phyloP scores from a whole-genome alignment of 2,888 invertebrate genomes.

The Carpatolechia fugitivella region DNA sequence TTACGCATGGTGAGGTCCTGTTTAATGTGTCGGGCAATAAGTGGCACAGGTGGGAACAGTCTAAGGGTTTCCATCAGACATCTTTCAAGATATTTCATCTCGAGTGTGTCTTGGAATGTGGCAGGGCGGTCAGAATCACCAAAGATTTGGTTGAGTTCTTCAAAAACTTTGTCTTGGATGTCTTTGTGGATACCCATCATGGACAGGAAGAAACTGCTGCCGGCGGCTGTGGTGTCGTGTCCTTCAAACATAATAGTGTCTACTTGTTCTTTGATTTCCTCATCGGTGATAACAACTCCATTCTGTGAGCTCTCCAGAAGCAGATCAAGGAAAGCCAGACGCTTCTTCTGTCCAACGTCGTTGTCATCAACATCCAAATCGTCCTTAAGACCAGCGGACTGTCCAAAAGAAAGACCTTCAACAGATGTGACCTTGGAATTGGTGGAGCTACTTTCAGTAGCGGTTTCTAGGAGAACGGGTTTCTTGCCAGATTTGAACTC shows the following conservation, averaged over 20 bases:
- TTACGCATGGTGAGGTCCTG: slow-evolving; percentile 85
- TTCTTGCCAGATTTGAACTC: slow-evolving; percentile 84
- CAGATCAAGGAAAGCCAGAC: slow-evolving; percentile 92
- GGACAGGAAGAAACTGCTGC: slow-evolving; percentile 89
- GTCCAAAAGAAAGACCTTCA: slow-evolving; percentile 85
- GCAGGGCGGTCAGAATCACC: slow-evolving; percentile 86
- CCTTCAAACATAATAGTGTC: slow-evolving; percentile 94
- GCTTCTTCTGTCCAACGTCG: slow-evolving; percentile 89
- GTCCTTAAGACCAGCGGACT: slow-evolving; percentile 86
- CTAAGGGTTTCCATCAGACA: slow-evolving; percentile 89
- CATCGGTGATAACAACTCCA: slow-evolving; percentile 84
- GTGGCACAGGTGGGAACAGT: slow-evolving; percentile 89
- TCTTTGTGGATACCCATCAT: slow-evolving; percentile 86
- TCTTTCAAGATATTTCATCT: slow-evolving; percentile 91
- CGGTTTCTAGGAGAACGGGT: slow-evolving; percentile 46
- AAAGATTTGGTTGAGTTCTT: slow-evolving; percentile 87
- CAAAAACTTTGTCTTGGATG: slow-evolving; percentile 85
- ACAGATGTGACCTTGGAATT: slow-evolving; percentile 67
- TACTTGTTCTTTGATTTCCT: slow-evolving; percentile 90
- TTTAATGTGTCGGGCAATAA: slow-evolving; percentile 85
- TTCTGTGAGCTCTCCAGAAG: slow-evolving; percentile 88
- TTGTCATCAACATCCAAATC: slow-evolving; percentile 89
- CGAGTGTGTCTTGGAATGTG: slow-evolving; percentile 89
- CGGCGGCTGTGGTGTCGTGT: slow-evolving; percentile 90
- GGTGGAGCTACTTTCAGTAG: slow-evolving; percentile 31